Evolutionary conservation across 1,140 invertebrate genomes (phyloP).

Genomic region (Drosophila pachea): DNA sequence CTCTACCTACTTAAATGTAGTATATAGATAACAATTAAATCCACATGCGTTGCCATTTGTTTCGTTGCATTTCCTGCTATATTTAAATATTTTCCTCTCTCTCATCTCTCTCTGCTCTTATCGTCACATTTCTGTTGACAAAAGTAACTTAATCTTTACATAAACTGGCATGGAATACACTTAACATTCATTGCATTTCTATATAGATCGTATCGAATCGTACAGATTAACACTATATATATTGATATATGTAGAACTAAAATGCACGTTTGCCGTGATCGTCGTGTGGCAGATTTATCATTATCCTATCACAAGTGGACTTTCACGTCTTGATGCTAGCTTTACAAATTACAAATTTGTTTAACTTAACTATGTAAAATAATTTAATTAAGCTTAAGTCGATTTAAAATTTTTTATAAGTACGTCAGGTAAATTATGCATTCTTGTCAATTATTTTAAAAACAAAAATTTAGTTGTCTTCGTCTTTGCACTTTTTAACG

Average conservation of each 20-base stretch:
- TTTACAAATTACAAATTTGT: slow-evolving; percentile 33
- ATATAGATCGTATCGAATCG: slow-evolving; percentile 21
- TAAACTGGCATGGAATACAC: slow-evolving; percentile 69
- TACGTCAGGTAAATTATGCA: slow-evolving; percentile 48
- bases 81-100: slow-evolving; percentile 37
- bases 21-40: neutral
- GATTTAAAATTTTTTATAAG: slow-evolving; percentile 44
- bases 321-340: slow-evolving; percentile 43
- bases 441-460: slow-evolving; percentile 48
- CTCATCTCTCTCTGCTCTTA: too few species aligned
- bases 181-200: slow-evolving; percentile 33
- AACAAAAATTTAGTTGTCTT: slow-evolving; percentile 11
- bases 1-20: too few species aligned
- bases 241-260: slow-evolving; percentile 17
- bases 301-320: slow-evolving; percentile 69
- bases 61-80: slow-evolving; percentile 38
- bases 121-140: slow-evolving; percentile 42
- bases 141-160: slow-evolving; percentile 45
- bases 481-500: slow-evolving; percentile 9
- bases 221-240: slow-evolving; percentile 8
- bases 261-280: slow-evolving; percentile 31
- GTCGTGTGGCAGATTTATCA: slow-evolving; percentile 50
- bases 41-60: too few species aligned
- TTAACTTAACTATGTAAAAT: slow-evolving; percentile 59
- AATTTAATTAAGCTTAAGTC: slow-evolving; percentile 67